Evolutionary conservation across 2,113 vertebrate species (phyloP).

Genomic region (Coryphaenoides rupestris): DNA sequence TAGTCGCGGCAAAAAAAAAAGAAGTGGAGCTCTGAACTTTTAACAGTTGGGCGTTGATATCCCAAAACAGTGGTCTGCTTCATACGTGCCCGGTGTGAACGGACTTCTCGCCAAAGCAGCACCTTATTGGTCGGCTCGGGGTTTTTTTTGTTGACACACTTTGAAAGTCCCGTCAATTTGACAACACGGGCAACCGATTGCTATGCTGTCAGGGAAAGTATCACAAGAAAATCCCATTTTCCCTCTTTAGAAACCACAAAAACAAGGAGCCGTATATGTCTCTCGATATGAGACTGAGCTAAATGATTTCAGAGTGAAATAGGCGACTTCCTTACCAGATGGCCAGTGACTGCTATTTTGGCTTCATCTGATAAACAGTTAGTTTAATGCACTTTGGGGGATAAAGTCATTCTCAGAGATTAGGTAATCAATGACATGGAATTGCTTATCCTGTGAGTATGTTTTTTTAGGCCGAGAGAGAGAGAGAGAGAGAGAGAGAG

Average conservation of each 20-base stretch:
- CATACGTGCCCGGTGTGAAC: slow-evolving; percentile 46
- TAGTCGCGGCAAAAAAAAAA: slow-evolving; percentile 65
- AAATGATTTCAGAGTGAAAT: slow-evolving; percentile 7
- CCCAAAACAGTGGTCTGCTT: slow-evolving; percentile 55
- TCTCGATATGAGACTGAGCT: neutral
- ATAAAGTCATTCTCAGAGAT: slow-evolving; percentile 20
- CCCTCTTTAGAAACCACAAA: too few species aligned
- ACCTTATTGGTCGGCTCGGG: slow-evolving; percentile 3
- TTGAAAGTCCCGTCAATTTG: too few species aligned
- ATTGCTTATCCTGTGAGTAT: slow-evolving; percentile 54
- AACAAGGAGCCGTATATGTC: neutral
- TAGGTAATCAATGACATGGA: slow-evolving; percentile 50
- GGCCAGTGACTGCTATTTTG: slow-evolving; percentile 13
- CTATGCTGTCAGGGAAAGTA: too few species aligned
- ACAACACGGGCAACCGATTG: too few species aligned
- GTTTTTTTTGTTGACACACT: too few species aligned
- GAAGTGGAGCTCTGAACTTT: slow-evolving; percentile 47
- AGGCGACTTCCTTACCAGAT: slow-evolving; percentile 6
- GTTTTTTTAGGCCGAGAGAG: slow-evolving; percentile 20
- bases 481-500: slow-evolving; percentile 23
- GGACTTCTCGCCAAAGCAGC: slow-evolving; percentile 48
- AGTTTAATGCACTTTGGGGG: slow-evolving; percentile 19
- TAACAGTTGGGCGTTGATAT: slow-evolving; percentile 58
- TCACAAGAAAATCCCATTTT: too few species aligned
- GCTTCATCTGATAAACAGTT: slow-evolving; percentile 20